Conservation (phyloP, 1,140 invertebrate species). For the Diabrotica virgifera region DNA sequence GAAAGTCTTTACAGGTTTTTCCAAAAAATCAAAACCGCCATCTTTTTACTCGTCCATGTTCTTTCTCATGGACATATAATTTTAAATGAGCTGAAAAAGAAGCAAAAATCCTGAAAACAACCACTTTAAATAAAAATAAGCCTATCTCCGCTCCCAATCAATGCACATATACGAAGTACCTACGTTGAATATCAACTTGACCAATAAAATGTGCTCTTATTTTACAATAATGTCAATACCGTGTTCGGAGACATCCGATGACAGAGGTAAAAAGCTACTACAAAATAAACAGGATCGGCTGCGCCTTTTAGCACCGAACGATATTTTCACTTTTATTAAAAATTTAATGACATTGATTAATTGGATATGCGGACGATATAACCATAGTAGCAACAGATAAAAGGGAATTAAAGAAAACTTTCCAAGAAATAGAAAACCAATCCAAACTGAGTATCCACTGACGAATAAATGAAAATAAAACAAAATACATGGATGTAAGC, state of each 20-base stretch:
- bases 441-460: too few relatives aligned
- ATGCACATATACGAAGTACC: conserved; percentile 6
- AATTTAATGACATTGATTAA: too few relatives aligned
- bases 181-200: conserved; percentile 7
- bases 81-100: neutral
- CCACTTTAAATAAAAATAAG: conserved; percentile 3
- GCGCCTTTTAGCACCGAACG: too few relatives aligned
- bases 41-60: neutral
- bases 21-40: neutral
- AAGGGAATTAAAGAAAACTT: too few relatives aligned
- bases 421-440: too few relatives aligned
- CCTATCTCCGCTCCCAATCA: neutral
- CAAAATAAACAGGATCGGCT: too few relatives aligned
- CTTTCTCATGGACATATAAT: neutral
- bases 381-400: too few relatives aligned
- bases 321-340: too few relatives aligned
- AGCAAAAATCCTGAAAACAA: neutral
- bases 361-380: too few relatives aligned
- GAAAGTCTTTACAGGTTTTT: too few relatives aligned
- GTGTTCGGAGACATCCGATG: conserved; percentile 12
- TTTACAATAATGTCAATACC: conserved; percentile 19
- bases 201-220: conserved; percentile 18
- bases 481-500: too few relatives aligned
- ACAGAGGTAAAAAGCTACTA: neutral
- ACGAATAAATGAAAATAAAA: too few relatives aligned